Evolutionary conservation across 2,888 invertebrate genomes (phyloP).

Genomic region (Lasioglossum malachurum): DNA sequence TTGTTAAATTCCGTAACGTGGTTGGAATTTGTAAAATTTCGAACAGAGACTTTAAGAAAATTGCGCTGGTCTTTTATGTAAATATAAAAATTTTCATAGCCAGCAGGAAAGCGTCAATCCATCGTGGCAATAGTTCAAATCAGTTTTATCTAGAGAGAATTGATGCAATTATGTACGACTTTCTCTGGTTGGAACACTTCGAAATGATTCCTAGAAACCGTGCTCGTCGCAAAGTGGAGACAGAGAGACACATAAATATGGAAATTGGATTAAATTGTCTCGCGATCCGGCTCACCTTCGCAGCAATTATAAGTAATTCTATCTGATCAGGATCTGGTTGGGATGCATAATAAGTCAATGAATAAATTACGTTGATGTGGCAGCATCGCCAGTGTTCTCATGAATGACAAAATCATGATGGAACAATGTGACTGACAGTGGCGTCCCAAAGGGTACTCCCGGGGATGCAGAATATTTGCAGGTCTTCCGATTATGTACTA

Average conservation of each 20-base stretch:
- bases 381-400: conserved; percentile 21
- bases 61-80: too few relatives aligned
- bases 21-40: too few relatives aligned
- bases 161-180: not conserved
- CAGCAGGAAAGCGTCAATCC: not conserved
- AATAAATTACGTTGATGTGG: conserved; percentile 58
- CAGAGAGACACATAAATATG: conserved; percentile 1
- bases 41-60: too few relatives aligned
- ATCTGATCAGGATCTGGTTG: conserved; percentile 25
- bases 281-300: conserved; percentile 36
- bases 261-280: conserved; percentile 32
- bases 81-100: not conserved
- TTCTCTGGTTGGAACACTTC: not conserved
- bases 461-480: not conserved
- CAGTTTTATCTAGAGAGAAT: not conserved
- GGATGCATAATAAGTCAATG: conserved; percentile 42
- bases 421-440: conserved; percentile 22
- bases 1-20: too few relatives aligned
- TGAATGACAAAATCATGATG: conserved; percentile 54
- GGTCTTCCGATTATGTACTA: not conserved
- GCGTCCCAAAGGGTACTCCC: conserved; percentile 22
- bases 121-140: not conserved
- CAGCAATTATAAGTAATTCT: conserved; percentile 49
- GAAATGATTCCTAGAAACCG: not conserved
- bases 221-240: not conserved